Conservation (phyloP, 2,888 invertebrate species). For the Lasius fuliginosus region DNA sequence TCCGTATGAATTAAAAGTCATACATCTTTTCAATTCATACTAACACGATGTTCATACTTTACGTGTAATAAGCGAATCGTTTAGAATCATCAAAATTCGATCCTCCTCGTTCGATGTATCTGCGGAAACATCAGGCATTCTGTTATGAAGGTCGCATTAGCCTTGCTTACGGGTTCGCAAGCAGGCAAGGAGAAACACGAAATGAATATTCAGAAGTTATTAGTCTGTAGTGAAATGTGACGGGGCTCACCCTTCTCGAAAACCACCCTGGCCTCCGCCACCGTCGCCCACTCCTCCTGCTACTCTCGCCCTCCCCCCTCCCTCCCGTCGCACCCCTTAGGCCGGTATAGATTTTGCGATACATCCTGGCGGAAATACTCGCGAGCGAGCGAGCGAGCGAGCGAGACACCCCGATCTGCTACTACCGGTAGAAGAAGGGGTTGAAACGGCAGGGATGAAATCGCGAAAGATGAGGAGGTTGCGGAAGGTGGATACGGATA, state of each 20-base stretch:
- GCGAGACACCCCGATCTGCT: conserved; percentile 73
- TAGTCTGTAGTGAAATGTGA: conserved; percentile 86
- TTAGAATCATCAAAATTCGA: neutral
- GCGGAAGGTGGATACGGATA: conserved; percentile 64
- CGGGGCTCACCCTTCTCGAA: conserved; percentile 85
- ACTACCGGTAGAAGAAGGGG: conserved; percentile 78
- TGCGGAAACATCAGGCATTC: conserved; percentile 6
- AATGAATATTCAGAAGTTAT: conserved; percentile 87
- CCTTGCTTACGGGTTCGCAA: conserved; percentile 82
- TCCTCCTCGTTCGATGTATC: neutral
- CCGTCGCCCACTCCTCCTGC: conserved; percentile 75
- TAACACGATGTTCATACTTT: neutral
- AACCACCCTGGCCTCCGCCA: conserved; percentile 77
- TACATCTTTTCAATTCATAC: neutral
- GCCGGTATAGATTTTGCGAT: conserved; percentile 85
- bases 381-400: conserved; percentile 76
- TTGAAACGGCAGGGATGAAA: conserved; percentile 73
- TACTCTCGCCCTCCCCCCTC: conserved; percentile 59
- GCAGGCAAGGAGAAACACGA: conserved; percentile 86
- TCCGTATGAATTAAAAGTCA: neutral
- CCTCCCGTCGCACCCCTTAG: conserved; percentile 71
- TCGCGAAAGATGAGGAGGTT: conserved; percentile 71
- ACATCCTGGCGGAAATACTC: conserved; percentile 82
- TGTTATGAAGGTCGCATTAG: conserved; percentile 84
- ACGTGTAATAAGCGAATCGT: neutral